Base-by-base conservation (phyloP, 2,888 invertebrate genomes). In the Drosophila kuntzei region DNA sequence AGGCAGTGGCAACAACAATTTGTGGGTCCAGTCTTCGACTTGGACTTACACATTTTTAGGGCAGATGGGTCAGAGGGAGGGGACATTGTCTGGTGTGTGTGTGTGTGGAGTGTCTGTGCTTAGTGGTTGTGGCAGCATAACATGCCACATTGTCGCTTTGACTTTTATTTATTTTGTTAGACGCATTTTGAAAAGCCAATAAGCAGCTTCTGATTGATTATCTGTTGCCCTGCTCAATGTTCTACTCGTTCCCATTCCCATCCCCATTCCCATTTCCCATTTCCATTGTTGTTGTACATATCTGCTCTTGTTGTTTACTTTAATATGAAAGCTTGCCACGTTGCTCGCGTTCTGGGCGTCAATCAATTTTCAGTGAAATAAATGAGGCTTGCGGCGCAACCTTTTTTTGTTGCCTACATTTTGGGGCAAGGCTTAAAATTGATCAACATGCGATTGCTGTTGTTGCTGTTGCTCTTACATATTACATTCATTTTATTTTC, bases 121-220 rank as follows among this genome's bases (percentile, higher is more conserved):
- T 43, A 53, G 57, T 59, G 60, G 47, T 44, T 59, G 67, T 46
- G 71, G 71, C 59, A 58, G 63, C 74, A 69, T 55, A 79, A 68
- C 77, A 71, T 65, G 82, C 85, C 82, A 79, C 85, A 81, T 71
- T 81, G 77, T 79, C 87, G 88, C 82, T 71, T 73, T 70, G 82
- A 79, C 85, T 81, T 82, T 85, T 83, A 87, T 85, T 84, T 87
- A 84, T 84, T 84, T 85, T 87, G 75, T 72, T 74, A 68, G 83
- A 82, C 73, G 86, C 78, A 82, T 87, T 82, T 82, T 86, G 81
- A 82, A 82, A 84, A 84, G 86, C 86, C 84, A 84, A 84, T 84
- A 87, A 87, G 84, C 86, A 80, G 86, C 88, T 70, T 76, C 84
- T 84, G 84, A 84, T 87, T 84, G 84, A 84, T 84, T 88, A 88